Base-by-base conservation (phyloP, 2,888 invertebrate genomes). In the Notodonta ziczac region DNA sequence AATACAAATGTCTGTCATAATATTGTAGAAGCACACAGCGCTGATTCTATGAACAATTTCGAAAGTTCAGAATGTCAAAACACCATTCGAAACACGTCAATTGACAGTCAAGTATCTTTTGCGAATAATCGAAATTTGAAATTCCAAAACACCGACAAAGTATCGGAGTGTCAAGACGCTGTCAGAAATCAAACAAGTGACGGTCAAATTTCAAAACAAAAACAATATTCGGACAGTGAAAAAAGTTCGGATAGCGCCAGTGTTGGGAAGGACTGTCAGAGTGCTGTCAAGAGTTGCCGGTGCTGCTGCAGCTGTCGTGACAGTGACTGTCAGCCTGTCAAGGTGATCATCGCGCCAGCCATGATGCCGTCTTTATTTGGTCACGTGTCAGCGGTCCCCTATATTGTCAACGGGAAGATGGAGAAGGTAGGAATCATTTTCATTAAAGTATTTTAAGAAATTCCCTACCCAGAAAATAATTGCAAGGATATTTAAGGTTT, bases 351-450 rank as follows among this genome's bases (percentile, higher is more conserved):
- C 60, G 87, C 93, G 1, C 90, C 92, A 65, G 83, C 91, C 0
- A 92, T 93, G 92, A 86, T 93, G 86, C 88, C 91, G 0, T 84
- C 90, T 0, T 79, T 92, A 2, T 91, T 87, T 14, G 88, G 89
- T 0, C 79, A 84, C 0, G 75, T 90, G 0, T 85, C 89, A 0
- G 87, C 86, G 0, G 78, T 89, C 0, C 92, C 91, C 0, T 93
- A 90, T 40, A 77, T 93, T 12, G 61, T 92, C 58, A 89, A 91
- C 32, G 74, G 77, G 0, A 89, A 87, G 69, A 56, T 72, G 32
- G 90, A 91, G 2, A 88, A 89, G 88, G 91, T 91, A 64, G 70
- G 88, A 42, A 9, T 24, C 24, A 24, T 42, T 42, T 10, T 42
- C 9, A 9, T 42, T 42, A 8, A 24, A 0, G 1, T 35, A 35